These are phyloP conservation scores for Ceuthmochares aereus DNA, from an alignment of 2,113 vertebrate genomes.

Conservation along the genomic window DNA sequence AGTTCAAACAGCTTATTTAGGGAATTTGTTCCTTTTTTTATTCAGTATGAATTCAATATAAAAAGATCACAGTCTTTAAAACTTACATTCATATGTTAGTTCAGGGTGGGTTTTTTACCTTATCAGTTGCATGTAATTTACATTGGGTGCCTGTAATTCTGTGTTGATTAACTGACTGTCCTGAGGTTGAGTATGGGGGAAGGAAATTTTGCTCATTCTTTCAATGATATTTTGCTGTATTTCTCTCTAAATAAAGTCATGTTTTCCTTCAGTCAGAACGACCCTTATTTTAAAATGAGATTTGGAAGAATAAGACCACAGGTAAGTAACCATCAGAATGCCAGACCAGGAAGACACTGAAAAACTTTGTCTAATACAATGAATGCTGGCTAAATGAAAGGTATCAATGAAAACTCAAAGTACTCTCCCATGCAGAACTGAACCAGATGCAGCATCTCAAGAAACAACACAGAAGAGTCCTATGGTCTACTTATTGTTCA, in stretches of 20 bases:
- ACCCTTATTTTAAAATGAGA: neutral
- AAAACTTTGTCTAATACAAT: neutral
- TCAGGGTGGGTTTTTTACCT: neutral
- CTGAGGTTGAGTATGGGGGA: neutral
- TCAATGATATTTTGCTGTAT: neutral
- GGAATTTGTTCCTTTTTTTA: neutral
- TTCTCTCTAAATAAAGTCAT: neutral
- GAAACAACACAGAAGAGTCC: neutral
- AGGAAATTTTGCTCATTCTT: neutral
- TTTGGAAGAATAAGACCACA: neutral
- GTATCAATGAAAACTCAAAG: neutral
- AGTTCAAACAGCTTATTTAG: neutral
- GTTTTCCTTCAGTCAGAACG: neutral
- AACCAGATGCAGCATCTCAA: fast-evolving
- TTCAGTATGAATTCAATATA: neutral
- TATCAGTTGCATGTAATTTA: neutral
- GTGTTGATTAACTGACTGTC: neutral
- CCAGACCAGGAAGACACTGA: neutral
- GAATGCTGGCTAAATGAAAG: neutral
- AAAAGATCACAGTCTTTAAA: neutral
- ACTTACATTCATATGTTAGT: neutral
- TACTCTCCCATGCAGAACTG: neutral
- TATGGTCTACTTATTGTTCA: neutral
- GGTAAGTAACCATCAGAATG: neutral
- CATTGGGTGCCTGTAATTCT: neutral